A percentile compares a stretch with the other conserved stretches of the same genome.
These are phyloP conservation scores for Auanema freiburgensis DNA, from an alignment of 2,888 invertebrate genomes.

Conservation along the genomic window DNA sequence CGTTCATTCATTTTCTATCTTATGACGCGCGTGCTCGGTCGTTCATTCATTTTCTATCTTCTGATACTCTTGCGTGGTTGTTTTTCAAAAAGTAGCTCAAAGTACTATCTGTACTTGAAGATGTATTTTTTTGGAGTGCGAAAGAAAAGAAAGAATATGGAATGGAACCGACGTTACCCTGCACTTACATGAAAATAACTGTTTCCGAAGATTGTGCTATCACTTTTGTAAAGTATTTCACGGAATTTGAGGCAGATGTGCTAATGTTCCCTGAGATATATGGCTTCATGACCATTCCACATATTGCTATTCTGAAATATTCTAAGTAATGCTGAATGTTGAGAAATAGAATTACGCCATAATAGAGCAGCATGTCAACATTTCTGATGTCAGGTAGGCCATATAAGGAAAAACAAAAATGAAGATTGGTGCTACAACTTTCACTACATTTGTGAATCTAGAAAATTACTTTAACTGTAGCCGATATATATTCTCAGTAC, in stretches of 20 bases:
- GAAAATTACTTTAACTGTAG: background rate
- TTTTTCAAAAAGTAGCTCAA: no score
- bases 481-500: no score
- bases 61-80: no score
- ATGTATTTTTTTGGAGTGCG: no score
- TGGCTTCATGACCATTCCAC: conserved; percentile 97
- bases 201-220: conserved; percentile 94
- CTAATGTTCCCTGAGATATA: conserved; percentile 97
- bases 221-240: conserved; percentile 99
- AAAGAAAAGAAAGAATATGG: no score
- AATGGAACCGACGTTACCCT: no score
- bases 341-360: no score
- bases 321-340: no score
- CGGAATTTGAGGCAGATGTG: conserved; percentile 93
- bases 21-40: no score
- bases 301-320: conserved; percentile 95
- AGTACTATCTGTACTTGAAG: no score
- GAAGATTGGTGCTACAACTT: conserved; percentile 95
- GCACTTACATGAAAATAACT: conserved; percentile 70
- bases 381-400: conserved; percentile 92
- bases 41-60: no score
- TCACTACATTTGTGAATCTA: conserved; percentile 87
- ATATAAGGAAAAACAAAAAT: conserved; percentile 96
- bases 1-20: no score
- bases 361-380: conserved; percentile 96